Percentiles rank a stretch among this genome's conserved stretches.
These are phyloP conservation scores for Acronicta psi DNA, from an alignment of 2,888 invertebrate species.

Conservation along the genomic window DNA sequence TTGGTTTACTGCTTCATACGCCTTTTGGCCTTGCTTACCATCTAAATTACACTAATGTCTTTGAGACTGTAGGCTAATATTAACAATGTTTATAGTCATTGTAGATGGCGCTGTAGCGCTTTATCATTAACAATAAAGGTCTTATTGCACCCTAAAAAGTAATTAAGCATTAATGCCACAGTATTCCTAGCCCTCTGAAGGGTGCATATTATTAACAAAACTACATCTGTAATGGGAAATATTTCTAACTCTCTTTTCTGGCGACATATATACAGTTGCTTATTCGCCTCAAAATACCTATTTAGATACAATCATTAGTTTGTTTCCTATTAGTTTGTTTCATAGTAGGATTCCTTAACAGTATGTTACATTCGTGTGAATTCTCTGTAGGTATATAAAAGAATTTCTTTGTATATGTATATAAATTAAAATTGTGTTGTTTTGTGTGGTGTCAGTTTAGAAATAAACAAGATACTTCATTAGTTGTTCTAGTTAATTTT, in stretches of 20 bases:
- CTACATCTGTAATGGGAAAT: background rate
- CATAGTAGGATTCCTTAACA: background rate
- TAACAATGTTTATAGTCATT: constrained; percentile 2
- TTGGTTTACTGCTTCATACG: constrained; percentile 44
- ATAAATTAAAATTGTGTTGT: no score
- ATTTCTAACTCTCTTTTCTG: background rate
- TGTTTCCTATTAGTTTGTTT: background rate
- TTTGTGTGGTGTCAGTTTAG: no score
- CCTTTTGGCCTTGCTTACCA: constrained; percentile 31
- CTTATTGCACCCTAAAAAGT: background rate
- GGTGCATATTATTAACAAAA: no score
- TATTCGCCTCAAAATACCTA: constrained; percentile 32
- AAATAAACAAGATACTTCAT: no score
- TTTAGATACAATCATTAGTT: background rate
- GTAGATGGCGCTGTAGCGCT: background rate
- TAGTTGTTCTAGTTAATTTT: no score
- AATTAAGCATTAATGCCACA: background rate
- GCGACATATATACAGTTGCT: constrained; percentile 39
- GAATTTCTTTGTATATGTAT: background rate
- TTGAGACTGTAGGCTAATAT: constrained; percentile 48
- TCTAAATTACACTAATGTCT: constrained; percentile 43
- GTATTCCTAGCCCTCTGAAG: no score
- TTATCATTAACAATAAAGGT: background rate
- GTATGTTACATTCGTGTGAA: constrained; percentile 31
- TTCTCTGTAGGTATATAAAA: background rate